phyloP scores from a whole-genome alignment of 2,797 vertebrate genomes.

The Leptatherina wallacei region DNA sequence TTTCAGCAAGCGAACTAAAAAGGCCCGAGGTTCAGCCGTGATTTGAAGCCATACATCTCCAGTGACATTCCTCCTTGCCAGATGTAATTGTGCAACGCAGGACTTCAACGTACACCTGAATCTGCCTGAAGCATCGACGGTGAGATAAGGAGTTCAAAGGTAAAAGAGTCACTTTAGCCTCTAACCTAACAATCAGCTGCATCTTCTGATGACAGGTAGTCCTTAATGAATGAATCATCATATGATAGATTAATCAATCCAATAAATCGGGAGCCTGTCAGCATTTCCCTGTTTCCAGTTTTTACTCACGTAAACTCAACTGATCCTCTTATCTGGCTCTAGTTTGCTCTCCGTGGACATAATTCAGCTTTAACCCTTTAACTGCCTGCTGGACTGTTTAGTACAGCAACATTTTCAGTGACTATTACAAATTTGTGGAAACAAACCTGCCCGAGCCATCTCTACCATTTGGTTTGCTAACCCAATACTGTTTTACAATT shows the following conservation, averaged over 20 bases:
- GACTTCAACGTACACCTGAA: slow-evolving; percentile 60
- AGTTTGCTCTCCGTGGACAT: too few species aligned
- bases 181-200: slow-evolving; percentile 34
- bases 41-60: slow-evolving; percentile 56
- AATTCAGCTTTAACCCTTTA: too few species aligned
- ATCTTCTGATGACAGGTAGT: slow-evolving; percentile 26
- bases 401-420: too few species aligned
- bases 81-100: slow-evolving; percentile 69
- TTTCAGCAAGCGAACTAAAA: slow-evolving; percentile 26
- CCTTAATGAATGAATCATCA: background rate
- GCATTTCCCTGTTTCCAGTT: too few species aligned
- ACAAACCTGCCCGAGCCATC: too few species aligned
- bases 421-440: too few species aligned
- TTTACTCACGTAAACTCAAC: too few species aligned
- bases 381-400: too few species aligned
- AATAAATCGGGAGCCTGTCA: background rate
- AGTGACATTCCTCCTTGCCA: slow-evolving; percentile 57
- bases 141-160: slow-evolving; percentile 63
- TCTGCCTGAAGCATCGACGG: slow-evolving; percentile 68
- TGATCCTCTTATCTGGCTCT: too few species aligned
- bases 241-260: background rate
- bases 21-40: slow-evolving; percentile 45
- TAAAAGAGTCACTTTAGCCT: slow-evolving; percentile 44
- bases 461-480: too few species aligned
- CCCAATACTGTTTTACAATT: too few species aligned